Base-by-base conservation (phyloP, 2,113 vertebrate genomes). In the Helogale parvula region DNA sequence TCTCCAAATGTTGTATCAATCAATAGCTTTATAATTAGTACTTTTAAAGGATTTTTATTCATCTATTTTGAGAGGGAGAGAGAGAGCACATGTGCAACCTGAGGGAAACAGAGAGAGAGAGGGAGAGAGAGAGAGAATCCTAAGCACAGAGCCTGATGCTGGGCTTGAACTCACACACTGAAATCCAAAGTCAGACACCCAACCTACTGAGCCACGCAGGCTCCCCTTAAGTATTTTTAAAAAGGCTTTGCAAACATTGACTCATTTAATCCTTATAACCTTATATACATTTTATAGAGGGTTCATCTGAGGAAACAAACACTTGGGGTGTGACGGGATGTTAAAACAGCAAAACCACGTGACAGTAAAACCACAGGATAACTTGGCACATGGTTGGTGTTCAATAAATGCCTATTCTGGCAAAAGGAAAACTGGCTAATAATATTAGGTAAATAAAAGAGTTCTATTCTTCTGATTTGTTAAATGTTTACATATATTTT, bases 391-490 rank as follows among this genome's bases (percentile, higher is more conserved):
- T 19, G 60, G 29, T 47, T 29, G 79, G 11, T 57, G 25, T 45
- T 79, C 65, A 92, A 29, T 72, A 66, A 54, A 88, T 38, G 16
- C 50, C 74, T 81, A 17, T 87, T 91, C 50, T 96, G 76, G 94
- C 50, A 47, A 74, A 69, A 83, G 88, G 57, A 96, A 87, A 66
- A 80, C 57, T 41, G 57, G 45, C 80, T 82, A 87, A 54, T 63
- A 94, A 92, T 29, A 74, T 41, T 83, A 77, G 69, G 35, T 38
- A 69, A 76, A 54, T 77, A 50, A 92, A 84, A 92, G 89, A 50
- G 35, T 60, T 29, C 45, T 41, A 85, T 66, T 92, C 68, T 54
- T 23, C 45, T 12, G 57, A 80, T 38, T 63, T 86, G 65, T 81
- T 66, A 63, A 45, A 68, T 83, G 63, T 72, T 96, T 72, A 31